These are phyloP conservation scores for Drosophila pandora DNA, from an alignment of 1,140 invertebrate species.

Conservation along the genomic window DNA sequence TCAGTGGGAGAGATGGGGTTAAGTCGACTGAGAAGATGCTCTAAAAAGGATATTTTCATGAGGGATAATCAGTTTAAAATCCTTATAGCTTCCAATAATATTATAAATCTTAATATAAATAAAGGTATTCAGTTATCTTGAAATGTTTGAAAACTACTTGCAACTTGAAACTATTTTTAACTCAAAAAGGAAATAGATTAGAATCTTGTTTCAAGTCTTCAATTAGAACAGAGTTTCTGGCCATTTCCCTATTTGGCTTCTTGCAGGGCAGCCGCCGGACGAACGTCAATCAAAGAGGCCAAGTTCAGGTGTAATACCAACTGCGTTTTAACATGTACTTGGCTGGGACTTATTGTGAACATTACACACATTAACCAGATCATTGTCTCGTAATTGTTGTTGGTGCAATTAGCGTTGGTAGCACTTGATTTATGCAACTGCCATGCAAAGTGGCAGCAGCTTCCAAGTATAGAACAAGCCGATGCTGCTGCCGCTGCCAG, in stretches of 20 bases:
- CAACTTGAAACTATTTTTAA: too few relatives aligned
- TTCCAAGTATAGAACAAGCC: constrained; percentile 68
- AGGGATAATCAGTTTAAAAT: too few relatives aligned
- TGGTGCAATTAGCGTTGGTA: constrained; percentile 62
- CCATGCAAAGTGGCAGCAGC: constrained; percentile 57
- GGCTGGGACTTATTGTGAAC: constrained; percentile 16
- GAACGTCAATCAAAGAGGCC: constrained; percentile 25
- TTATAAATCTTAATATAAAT: too few relatives aligned
- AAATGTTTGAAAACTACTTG: too few relatives aligned
- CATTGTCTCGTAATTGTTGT: constrained; percentile 52
- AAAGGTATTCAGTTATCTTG: too few relatives aligned
- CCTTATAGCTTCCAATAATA: too few relatives aligned
- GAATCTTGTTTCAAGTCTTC: background rate
- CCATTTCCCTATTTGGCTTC: constrained; percentile 4
- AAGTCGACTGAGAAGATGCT: background rate
- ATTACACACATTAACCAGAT: constrained; percentile 51
- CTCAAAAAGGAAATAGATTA: background rate
- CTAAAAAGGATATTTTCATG: background rate
- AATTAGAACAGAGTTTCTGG: constrained; percentile 1
- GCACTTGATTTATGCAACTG: constrained; percentile 70
- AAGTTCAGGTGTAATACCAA: constrained; percentile 47
- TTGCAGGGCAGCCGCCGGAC: constrained; percentile 10
- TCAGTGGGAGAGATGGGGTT: background rate
- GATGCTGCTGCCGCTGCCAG: constrained; percentile 23
- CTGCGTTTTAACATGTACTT: constrained; percentile 50